Evolutionary conservation across 2,797 vertebrate genomes (phyloP).

Genomic region (Gambelia wislizenii): DNA sequence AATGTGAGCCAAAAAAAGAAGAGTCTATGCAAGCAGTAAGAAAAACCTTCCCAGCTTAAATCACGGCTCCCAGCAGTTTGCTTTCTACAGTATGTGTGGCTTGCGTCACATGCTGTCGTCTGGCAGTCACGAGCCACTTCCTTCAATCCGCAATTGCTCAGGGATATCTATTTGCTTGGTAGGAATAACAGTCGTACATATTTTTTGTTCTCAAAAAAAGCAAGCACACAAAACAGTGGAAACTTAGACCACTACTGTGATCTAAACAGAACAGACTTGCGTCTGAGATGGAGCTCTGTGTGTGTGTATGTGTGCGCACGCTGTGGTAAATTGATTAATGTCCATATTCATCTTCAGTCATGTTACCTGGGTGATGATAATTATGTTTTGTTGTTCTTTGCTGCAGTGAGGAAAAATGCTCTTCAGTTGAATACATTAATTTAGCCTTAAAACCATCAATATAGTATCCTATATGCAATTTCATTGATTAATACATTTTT

Average conservation of each 20-base stretch:
- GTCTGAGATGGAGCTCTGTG: conserved; percentile 49
- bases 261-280: conserved; percentile 61
- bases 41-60: conserved; percentile 42
- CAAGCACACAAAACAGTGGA: conserved; percentile 50
- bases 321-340: conserved; percentile 52
- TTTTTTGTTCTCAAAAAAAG: conserved; percentile 53
- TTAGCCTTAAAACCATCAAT: conserved; percentile 12
- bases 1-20: conserved; percentile 27
- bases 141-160: conserved; percentile 52
- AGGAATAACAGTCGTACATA: background rate
- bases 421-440: conserved; percentile 40
- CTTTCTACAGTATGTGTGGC: conserved; percentile 5
- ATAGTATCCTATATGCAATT: background rate
- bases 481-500: conserved; percentile 14
- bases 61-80: conserved; percentile 58
- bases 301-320: no score
- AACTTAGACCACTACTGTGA: conserved; percentile 48
- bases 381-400: conserved; percentile 52
- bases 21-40: conserved; percentile 12
- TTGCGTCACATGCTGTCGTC: conserved; percentile 60
- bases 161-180: conserved; percentile 29
- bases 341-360: conserved; percentile 46
- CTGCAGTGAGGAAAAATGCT: conserved; percentile 25
- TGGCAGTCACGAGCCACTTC: conserved; percentile 66
- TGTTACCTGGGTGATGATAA: conserved; percentile 66